Evolutionary conservation across 2,797 vertebrate genomes (phyloP).

Genomic region (Manis pentadactyla): DNA sequence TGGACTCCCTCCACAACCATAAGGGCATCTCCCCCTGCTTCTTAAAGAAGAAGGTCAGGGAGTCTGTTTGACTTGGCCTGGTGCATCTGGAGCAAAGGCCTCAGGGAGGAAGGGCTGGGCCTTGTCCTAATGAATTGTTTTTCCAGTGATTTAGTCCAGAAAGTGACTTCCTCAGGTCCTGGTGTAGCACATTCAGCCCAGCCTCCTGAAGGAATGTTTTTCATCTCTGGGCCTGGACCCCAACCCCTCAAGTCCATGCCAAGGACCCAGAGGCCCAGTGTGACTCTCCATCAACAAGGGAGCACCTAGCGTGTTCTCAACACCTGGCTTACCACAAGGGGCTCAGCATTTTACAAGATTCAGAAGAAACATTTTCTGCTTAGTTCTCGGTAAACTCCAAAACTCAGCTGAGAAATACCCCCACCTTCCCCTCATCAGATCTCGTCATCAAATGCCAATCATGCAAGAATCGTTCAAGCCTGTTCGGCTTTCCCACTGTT

Average conservation of each 20-base stretch:
- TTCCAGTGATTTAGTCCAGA: background rate
- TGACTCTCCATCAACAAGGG: background rate
- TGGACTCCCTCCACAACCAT: background rate
- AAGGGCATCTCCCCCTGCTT: background rate
- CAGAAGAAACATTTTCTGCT: background rate
- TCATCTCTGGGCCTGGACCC: background rate
- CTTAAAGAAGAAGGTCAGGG: background rate
- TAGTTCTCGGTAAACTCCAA: background rate
- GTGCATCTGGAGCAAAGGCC: background rate
- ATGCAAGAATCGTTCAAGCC: background rate
- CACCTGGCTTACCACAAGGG: background rate
- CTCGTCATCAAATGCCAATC: background rate
- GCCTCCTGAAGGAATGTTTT: background rate
- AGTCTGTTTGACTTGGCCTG: background rate
- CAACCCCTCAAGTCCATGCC: background rate
- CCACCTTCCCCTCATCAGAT: background rate
- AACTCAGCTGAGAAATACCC: background rate
- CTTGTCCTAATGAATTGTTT: background rate
- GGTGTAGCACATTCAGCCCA: background rate
- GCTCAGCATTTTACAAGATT: background rate
- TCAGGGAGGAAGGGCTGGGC: background rate
- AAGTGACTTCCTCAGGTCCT: background rate
- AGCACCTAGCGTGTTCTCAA: background rate
- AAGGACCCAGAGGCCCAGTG: background rate
- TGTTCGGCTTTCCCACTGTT: background rate